Evolutionary conservation across 2,797 vertebrate species (phyloP), one percentile per base, ranked within the genome.

Genomic region (Oreochromis grahami): DNA sequence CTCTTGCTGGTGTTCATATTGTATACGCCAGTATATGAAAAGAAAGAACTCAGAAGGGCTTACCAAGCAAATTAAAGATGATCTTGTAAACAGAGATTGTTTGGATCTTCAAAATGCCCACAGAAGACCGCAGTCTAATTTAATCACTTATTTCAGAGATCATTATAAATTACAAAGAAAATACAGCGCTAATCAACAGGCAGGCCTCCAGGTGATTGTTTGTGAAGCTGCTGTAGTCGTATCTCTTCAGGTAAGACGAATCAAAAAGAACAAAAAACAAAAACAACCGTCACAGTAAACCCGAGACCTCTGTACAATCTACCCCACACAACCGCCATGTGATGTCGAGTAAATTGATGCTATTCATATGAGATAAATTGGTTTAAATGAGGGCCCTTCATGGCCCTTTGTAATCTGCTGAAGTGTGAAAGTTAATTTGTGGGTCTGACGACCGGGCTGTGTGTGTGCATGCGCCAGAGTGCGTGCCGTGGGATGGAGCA

Each of bases 381-480:
- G 94, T 94, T 94, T 89, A 87, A 95, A 95, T 88, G 91, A 92
- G 86, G 89, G 87, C 89, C 92, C 93, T 95, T 92, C 92, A 91
- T 89, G 90, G 92, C 89, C 84, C 79, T 89, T 92, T 93, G 90
- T 94, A 91, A 92, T 88, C 88, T 81, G 89, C 80, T 88, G 87
- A 93, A 84, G 89, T 95, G 92, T 93, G 93, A 95, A 94, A 93
- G 93, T 94, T 93, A 93, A 95, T 96, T 95, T 96, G 92, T 74
- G 58, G 52, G 84, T 85, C 84, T 74, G 89, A 88, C 26, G 19
- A 86, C 87, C 14, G 5, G 80, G 68, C 56, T 12, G 70, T 53
- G 79, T 82, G 80, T 74, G 53, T 82, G 76, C 87, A 78, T 65
- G 79, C 77, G 79, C 60, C 24, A 55, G 77, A n/a, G 84, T 79